Evolutionary conservation across 2,113 vertebrate genomes (phyloP).

Genomic region (Mugil cephalus): DNA sequence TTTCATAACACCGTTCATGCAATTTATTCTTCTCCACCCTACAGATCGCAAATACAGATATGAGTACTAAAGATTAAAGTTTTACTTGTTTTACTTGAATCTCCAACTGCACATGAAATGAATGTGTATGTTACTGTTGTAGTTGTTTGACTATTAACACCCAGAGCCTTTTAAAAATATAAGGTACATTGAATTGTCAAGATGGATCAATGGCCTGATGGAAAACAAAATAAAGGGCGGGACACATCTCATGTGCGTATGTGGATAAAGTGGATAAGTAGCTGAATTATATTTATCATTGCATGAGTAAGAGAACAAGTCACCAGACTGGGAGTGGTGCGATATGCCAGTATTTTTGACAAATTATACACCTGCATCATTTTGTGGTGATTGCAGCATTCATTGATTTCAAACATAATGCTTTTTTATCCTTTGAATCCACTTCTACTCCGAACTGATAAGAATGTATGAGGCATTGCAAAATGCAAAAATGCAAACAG

Average conservation of each 20-base stretch:
- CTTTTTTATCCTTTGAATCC: neutral
- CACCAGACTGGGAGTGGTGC: slow-evolving; percentile 28
- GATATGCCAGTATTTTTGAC: neutral
- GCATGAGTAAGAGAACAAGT: slow-evolving; percentile 38
- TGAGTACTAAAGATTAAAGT: neutral
- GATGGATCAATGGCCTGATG: slow-evolving; percentile 24
- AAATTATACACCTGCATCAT: neutral
- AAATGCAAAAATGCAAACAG: too few species aligned
- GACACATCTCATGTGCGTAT: slow-evolving; percentile 3
- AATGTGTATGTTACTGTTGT: neutral
- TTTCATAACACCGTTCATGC: too few species aligned
- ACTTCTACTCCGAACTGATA: neutral
- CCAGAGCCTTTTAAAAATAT: neutral
- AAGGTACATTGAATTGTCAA: neutral
- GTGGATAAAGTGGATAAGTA: slow-evolving; percentile 31
- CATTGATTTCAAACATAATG: neutral
- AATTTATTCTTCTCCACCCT: slow-evolving; percentile 1
- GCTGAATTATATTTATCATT: slow-evolving; percentile 1
- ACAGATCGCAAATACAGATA: neutral
- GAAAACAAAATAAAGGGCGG: slow-evolving; percentile 21
- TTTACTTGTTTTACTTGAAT: neutral
- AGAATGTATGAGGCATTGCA: too few species aligned
- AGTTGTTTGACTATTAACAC: neutral
- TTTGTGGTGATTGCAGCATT: neutral
- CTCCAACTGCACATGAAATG: too few species aligned